phyloP scores from a whole-genome alignment of 2,113 vertebrate species.

The Myotis brandtii region DNA sequence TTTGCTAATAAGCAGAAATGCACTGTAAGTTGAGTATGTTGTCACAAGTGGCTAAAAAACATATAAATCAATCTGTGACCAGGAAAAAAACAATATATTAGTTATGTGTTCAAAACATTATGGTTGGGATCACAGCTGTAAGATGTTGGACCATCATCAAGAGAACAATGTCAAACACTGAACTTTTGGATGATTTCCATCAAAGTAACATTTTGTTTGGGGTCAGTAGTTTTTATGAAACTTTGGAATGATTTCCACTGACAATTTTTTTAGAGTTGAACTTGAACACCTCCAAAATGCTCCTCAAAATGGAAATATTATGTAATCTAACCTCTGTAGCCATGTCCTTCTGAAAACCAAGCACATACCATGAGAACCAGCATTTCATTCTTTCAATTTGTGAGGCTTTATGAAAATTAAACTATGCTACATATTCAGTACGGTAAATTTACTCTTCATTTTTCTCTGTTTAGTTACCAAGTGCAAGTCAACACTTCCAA shows the following conservation, averaged over 20 bases:
- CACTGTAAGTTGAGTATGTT: conserved; percentile 29
- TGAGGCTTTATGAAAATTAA: conserved; percentile 17
- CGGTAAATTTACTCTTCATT: background rate
- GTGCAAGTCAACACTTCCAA: background rate
- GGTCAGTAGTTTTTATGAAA: conserved; percentile 80
- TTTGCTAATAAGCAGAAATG: conserved; percentile 71
- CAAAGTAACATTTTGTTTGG: conserved; percentile 80
- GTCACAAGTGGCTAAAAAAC: conserved; percentile 57
- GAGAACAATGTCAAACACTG: conserved; percentile 86
- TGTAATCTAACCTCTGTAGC: conserved; percentile 27
- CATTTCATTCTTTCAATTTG: background rate
- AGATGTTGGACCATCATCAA: conserved; percentile 82
- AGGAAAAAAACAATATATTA: conserved; percentile 64
- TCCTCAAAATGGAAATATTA: conserved; percentile 54
- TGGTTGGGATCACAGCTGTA: conserved; percentile 83
- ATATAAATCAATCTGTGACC: conserved; percentile 63
- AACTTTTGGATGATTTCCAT: conserved; percentile 84
- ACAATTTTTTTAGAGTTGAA: conserved; percentile 54
- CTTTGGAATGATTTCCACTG: conserved; percentile 74
- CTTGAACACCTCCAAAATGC: conserved; percentile 55
- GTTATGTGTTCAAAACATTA: conserved; percentile 71
- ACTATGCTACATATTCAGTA: background rate
- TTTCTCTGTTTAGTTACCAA: conserved; percentile 25
- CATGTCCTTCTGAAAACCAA: conserved; percentile 30
- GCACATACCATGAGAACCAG: background rate